Conservation (phyloP, 2,113 vertebrate species). For the Xenus cinereus region DNA sequence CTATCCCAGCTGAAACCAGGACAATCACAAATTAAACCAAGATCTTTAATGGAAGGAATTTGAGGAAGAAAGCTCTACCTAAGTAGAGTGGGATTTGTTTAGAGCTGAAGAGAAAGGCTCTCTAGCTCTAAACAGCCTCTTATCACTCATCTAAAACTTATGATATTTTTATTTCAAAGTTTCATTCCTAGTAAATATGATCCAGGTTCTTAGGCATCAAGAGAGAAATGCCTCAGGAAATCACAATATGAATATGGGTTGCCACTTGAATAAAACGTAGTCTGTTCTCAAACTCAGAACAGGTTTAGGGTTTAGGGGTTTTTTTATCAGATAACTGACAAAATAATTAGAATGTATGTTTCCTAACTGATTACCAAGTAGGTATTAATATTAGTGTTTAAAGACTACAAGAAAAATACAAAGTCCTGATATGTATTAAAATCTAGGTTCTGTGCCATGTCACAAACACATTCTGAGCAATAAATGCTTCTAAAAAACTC, state of each 20-base stretch:
- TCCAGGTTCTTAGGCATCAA: background rate
- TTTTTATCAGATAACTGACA: background rate
- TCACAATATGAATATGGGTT: background rate
- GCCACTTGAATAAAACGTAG: background rate
- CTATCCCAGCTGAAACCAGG: background rate
- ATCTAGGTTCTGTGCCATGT: background rate
- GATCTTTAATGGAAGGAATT: background rate
- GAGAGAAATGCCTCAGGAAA: background rate
- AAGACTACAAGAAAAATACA: background rate
- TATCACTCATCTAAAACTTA: background rate
- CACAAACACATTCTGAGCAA: background rate
- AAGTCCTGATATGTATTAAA: background rate
- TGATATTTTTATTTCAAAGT: background rate
- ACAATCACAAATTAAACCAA: background rate
- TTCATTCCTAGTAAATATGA: background rate
- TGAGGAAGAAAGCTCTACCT: background rate
- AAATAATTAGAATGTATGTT: background rate
- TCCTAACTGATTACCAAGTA: background rate
- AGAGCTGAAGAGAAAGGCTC: background rate
- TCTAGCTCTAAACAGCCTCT: background rate
- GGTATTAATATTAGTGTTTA: background rate
- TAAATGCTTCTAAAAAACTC: background rate
- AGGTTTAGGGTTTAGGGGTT: background rate
- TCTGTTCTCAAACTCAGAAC: background rate
- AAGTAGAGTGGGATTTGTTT: background rate